Evolutionary conservation across 2,888 invertebrate species (phyloP), one percentile per base, ranked within the genome.

Genomic region (Agrotis exclamationis): DNA sequence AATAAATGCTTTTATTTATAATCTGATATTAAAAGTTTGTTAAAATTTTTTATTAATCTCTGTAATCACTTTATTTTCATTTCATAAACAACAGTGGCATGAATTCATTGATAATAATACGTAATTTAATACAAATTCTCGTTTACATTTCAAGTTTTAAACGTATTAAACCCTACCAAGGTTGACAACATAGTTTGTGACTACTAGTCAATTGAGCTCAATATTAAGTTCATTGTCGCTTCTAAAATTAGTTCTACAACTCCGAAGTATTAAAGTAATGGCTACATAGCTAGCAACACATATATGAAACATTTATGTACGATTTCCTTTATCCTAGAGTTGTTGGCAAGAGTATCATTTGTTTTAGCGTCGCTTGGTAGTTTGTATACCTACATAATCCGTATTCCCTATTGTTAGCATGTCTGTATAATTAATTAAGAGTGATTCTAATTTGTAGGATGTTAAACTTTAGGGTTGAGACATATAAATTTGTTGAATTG

Each of bases 181-280:
- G 75, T 63, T 44, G n/a, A n/a, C n/a, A n/a, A n/a, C n/a, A n/a
- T n/a, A n/a, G n/a, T n/a, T n/a, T n/a, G n/a, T n/a, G n/a, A 60
- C 13, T 18, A 18, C 24, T 56, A 20, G 39, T 63, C 39, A 76
- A 70, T 72, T 70, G 33, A 73, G 59, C 68, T 66, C 50, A 63
- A 28, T 72, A 74, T n/a, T 59, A 66, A 86, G 90, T 85, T 89
- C 89, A 83, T 85, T 88, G 87, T 75, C 87, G 83, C 79, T 57
- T 84, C 88, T 90, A 88, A 87, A 86, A 85, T 85, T 88, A 90
- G 54, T 56, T 67, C 57, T 54, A 72, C 63, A 79, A 70, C 74
- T 78, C 76, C 62, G n/a, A 50, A 47, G 16, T 24, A 45, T n/a
- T n/a, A 13, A 24, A 28, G 9, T 44, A 16, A 20, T 74, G 45